Conservation (phyloP, 2,113 vertebrate genomes). For the Channa argus region DNA sequence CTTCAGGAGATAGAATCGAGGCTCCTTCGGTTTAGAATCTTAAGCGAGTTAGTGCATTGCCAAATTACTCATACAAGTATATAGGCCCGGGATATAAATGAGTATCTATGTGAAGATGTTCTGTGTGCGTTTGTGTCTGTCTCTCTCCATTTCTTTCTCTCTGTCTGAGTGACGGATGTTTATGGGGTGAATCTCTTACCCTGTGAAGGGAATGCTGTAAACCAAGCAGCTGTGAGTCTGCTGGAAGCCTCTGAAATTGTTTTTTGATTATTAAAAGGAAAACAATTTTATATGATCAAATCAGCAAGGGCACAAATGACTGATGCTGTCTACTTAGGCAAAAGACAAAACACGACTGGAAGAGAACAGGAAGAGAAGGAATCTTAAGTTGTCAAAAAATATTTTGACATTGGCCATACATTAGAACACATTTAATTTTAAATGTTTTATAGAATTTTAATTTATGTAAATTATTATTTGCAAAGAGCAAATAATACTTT, state of each 20-base stretch:
- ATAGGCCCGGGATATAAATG: constrained; percentile 57
- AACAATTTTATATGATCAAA: constrained; percentile 52
- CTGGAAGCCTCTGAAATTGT: constrained; percentile 46
- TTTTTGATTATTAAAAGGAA: constrained; percentile 65
- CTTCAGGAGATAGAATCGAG: constrained; percentile 35
- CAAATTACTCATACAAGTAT: constrained; percentile 50
- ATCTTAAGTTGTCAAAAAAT: constrained; percentile 16
- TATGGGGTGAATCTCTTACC: constrained; percentile 30
- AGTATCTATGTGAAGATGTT: constrained; percentile 43
- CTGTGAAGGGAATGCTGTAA: constrained; percentile 55
- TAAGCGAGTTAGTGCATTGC: constrained; percentile 45
- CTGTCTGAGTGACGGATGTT: constrained; percentile 39
- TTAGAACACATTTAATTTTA: too few relatives aligned
- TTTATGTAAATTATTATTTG: too few relatives aligned
- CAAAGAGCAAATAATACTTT: too few relatives aligned
- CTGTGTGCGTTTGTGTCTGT: constrained; percentile 5
- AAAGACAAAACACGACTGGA: constrained; percentile 8
- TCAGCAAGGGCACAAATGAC: constrained; percentile 29
- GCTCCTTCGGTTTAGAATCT: constrained; percentile 43
- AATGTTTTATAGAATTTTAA: too few relatives aligned
- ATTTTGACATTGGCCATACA: too few relatives aligned
- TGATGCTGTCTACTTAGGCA: constrained; percentile 23
- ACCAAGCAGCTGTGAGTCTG: constrained; percentile 48
- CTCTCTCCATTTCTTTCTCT: background rate
- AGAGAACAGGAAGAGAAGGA: constrained; percentile 19